Evolutionary conservation across 2,113 vertebrate genomes (phyloP), one percentile per base, ranked within the genome.

Genomic region (Sinocyclocheilus grahami): DNA sequence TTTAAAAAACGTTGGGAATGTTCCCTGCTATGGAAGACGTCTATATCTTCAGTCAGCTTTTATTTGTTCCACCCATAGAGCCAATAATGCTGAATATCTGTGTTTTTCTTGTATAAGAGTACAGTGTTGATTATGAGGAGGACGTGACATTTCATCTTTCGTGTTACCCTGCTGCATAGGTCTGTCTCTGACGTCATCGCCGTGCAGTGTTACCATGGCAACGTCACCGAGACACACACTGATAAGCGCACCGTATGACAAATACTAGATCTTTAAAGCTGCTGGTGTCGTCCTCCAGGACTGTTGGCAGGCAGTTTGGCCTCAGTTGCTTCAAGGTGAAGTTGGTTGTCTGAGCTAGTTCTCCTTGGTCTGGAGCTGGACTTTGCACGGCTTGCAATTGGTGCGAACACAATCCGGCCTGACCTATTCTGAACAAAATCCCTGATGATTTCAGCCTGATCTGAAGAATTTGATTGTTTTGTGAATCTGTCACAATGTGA

Each of bases 201-300:
- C 86, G 90, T 20, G 91, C 90, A 94, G 87, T 88, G 94, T 95
- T 94, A 92, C 94, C 94, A 95, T 95, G 93, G 93, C 91, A 95
- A 95, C 93, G 85, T 90, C 89, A 87, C 87, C 55, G 82, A 93
- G 90, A 93, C 93, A 92, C 90, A 91, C 92, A 24, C 11, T n/a
- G 72, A 94, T 94, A 94, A 94, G 93, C 88, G 48, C 48, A 4
- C 90, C 92, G 91, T 91, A 91, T 91, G 92, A 93, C 87, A 90
- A 92, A 92, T 91, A 27, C 27, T 27, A 90, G 89, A 93, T 92
- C 91, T 46, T 62, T 33, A 77, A 72, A 77, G 39, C 7, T 22
- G 24, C 46, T 51, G 48, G 12, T 13, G 13, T 14, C 3, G 4
- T 37, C 37, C 48, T 51, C 13, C 48, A 51, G 13, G 9, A 51